phyloP scores from a whole-genome alignment of 2,113 vertebrate genomes.

The Sprattus sprattus region DNA sequence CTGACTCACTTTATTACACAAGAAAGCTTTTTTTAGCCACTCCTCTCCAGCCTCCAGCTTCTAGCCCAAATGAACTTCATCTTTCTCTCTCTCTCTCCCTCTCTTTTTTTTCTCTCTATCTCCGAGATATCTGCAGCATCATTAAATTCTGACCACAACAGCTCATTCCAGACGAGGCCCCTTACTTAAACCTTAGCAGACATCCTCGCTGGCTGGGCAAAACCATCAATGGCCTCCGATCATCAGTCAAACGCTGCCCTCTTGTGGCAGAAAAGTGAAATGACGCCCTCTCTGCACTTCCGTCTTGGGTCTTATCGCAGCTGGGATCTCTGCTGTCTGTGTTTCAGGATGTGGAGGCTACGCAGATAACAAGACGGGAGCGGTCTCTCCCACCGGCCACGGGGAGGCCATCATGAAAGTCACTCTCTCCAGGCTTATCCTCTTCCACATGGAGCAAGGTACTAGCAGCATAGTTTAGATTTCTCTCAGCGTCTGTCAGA shows the following conservation, averaged over 20 bases:
- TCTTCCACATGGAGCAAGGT: constrained; percentile 94
- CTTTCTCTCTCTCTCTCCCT: not conserved
- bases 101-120: not conserved
- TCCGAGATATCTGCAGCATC: not conserved
- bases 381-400: constrained; percentile 87
- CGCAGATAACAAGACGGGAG: constrained; percentile 86
- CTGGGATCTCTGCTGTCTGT: constrained; percentile 29
- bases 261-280: constrained; percentile 31
- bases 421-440: constrained; percentile 81
- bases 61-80: not conserved
- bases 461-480: constrained; percentile 21
- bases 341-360: constrained; percentile 86
- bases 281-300: not conserved
- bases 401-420: constrained; percentile 96
- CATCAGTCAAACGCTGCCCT: constrained; percentile 22
- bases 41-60: not conserved
- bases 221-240: not conserved
- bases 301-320: constrained; percentile 11
- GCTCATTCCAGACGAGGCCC: not conserved
- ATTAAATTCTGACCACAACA: not conserved
- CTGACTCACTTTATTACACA: constrained; percentile 7
- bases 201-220: not conserved
- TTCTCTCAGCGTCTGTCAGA: not conserved
- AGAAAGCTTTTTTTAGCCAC: not conserved
- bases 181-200: not conserved